phyloP scores from a whole-genome alignment of 2,888 invertebrate species.

The Drosophila atripex region DNA sequence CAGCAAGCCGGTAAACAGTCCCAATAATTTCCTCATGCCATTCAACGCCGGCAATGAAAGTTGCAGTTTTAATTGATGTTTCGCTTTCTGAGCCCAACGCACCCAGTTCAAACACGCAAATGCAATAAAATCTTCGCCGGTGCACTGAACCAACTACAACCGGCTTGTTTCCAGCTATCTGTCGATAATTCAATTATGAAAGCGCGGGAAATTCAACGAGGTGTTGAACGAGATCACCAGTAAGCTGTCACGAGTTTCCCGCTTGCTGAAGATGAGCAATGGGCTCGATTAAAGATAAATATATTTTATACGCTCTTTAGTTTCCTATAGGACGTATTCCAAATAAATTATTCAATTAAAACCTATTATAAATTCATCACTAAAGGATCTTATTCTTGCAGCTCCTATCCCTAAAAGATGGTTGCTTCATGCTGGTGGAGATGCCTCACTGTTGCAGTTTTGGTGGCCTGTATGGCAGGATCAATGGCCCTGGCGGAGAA shows the following conservation, averaged over 20 bases:
- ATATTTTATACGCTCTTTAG: not conserved
- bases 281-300: not conserved
- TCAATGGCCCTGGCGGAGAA: slow-evolving; percentile 36
- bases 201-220: slow-evolving; percentile 50
- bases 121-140: slow-evolving; percentile 50
- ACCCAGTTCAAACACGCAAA: slow-evolving; percentile 51
- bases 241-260: not conserved
- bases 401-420: slow-evolving; percentile 3
- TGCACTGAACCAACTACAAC: slow-evolving; percentile 35
- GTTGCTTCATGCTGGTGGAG: not conserved
- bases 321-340: no score
- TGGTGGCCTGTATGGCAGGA: slow-evolving; percentile 5
- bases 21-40: slow-evolving; percentile 64
- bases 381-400: not conserved
- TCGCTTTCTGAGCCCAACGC: slow-evolving; percentile 74
- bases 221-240: slow-evolving; percentile 48
- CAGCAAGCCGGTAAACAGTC: slow-evolving; percentile 14
- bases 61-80: slow-evolving; percentile 71
- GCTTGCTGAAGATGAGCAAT: not conserved
- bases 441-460: slow-evolving; percentile 10
- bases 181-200: slow-evolving; percentile 63
- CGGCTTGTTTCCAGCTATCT: slow-evolving; percentile 43
- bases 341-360: no score
- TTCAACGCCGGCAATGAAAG: slow-evolving; percentile 65
- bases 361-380: no score